These are phyloP conservation scores for Pissodes strobi DNA, from an alignment of 1,140 invertebrate species.

Conservation along the genomic window DNA sequence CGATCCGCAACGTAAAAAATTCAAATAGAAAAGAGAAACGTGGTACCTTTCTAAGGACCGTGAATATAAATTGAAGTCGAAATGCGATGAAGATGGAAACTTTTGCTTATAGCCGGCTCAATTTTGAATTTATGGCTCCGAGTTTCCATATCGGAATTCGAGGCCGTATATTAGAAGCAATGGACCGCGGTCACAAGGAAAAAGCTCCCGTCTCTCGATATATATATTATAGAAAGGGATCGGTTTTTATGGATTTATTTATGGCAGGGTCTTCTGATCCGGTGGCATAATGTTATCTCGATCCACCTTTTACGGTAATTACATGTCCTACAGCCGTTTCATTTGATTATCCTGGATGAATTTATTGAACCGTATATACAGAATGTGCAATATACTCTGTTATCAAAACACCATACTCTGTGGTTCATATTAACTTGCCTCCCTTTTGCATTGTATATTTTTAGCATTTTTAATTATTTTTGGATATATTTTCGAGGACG, in stretches of 20 bases:
- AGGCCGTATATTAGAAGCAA: constrained; percentile 46
- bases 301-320: constrained; percentile 35
- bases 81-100: constrained; percentile 45
- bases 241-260: constrained; percentile 39
- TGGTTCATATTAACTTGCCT: too few relatives aligned
- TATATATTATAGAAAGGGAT: constrained; percentile 38
- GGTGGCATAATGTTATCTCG: constrained; percentile 17
- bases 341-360: too few relatives aligned
- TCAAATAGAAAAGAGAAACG: constrained; percentile 17
- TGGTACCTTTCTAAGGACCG: constrained; percentile 28
- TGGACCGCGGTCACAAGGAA: constrained; percentile 46
- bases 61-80: constrained; percentile 32
- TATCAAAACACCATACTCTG: too few relatives aligned
- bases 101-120: constrained; percentile 47
- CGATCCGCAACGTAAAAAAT: too few relatives aligned
- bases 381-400: too few relatives aligned
- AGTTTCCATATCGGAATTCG: constrained; percentile 46
- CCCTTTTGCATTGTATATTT: too few relatives aligned
- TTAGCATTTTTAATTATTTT: too few relatives aligned
- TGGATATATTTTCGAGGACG: too few relatives aligned
- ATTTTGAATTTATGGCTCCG: constrained; percentile 48
- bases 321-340: too few relatives aligned
- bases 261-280: constrained; percentile 33
- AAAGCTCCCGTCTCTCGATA: constrained; percentile 26
- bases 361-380: too few relatives aligned